A percentile compares a stretch with the other conserved stretches of the same genome.
Conservation (phyloP, 2,113 vertebrate genomes). For the Seriola aureovittata region DNA sequence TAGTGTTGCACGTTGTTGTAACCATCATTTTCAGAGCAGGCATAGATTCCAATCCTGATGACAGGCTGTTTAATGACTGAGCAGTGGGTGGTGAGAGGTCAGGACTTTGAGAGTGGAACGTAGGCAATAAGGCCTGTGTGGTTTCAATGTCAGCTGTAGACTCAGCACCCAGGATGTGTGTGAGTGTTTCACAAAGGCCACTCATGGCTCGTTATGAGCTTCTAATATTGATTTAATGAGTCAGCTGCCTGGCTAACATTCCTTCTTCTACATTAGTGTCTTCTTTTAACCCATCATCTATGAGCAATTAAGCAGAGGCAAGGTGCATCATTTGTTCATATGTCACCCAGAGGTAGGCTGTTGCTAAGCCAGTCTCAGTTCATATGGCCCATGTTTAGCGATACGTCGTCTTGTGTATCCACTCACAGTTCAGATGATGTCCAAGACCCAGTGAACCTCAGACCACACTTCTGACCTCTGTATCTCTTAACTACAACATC, state of each 20-base stretch:
- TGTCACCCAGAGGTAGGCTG: constrained; percentile 7
- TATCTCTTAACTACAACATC: constrained; percentile 22
- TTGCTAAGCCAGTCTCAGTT: neutral
- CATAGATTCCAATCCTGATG: constrained; percentile 41
- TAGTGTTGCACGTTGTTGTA: constrained; percentile 20
- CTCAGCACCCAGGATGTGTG: constrained; percentile 27
- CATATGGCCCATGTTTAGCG: neutral
- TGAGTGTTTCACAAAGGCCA: constrained; percentile 44
- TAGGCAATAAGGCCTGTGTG: constrained; percentile 19
- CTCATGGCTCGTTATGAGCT: constrained; percentile 46
- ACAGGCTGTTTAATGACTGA: constrained; percentile 68
- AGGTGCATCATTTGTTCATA: neutral
- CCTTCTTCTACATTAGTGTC: constrained; percentile 29
- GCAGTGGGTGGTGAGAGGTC: constrained; percentile 62
- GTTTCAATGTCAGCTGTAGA: constrained; percentile 36
- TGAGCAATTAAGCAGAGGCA: constrained; percentile 17
- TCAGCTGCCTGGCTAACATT: constrained; percentile 45
- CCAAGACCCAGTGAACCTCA: constrained; percentile 22
- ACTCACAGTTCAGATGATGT: constrained; percentile 16
- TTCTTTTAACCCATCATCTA: constrained; percentile 40
- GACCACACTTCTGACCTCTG: constrained; percentile 36
- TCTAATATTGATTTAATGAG: constrained; percentile 63
- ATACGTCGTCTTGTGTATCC: neutral
- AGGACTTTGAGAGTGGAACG: constrained; percentile 50
- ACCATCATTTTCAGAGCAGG: constrained; percentile 18